Percentiles rank a stretch among this genome's conserved stretches.
phyloP scores from a whole-genome alignment of 2,113 vertebrate species.

The Hemichromis elongatus region DNA sequence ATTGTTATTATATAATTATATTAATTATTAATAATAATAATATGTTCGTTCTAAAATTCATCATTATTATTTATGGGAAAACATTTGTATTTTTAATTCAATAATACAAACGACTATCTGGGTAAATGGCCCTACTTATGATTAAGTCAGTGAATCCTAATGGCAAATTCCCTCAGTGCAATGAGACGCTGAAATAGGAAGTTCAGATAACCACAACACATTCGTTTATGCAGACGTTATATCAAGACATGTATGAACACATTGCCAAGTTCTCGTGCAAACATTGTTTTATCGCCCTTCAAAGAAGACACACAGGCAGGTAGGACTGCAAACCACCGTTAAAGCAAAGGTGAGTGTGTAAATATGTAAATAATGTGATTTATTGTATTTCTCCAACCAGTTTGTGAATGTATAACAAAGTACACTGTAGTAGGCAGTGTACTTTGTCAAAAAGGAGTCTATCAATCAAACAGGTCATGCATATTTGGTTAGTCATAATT shows the following conservation, averaged over 20 bases:
- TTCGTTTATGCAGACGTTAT: neutral
- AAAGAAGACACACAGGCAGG: neutral
- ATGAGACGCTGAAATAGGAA: neutral
- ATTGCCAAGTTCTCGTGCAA: fast-evolving
- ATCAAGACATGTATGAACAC: neutral
- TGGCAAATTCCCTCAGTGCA: fast-evolving
- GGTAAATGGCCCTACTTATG: neutral
- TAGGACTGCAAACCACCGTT: fast-evolving
- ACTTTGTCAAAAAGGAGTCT: fast-evolving
- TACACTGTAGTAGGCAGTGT: neutral
- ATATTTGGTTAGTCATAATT: neutral
- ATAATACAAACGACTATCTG: neutral
- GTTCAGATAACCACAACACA: neutral
- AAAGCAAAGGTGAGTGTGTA: fast-evolving
- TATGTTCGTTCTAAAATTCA: no score
- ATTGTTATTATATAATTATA: no score
- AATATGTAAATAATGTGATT: neutral
- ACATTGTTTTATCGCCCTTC: fast-evolving
- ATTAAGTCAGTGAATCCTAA: neutral
- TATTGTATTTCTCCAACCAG: neutral
- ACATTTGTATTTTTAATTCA: neutral
- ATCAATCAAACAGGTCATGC: neutral
- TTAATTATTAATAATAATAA: no score
- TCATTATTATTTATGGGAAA: no score
- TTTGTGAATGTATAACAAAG: neutral